Evolutionary conservation across 2,113 vertebrate genomes (phyloP).

Genomic region (Edolisoma coerulescens): DNA sequence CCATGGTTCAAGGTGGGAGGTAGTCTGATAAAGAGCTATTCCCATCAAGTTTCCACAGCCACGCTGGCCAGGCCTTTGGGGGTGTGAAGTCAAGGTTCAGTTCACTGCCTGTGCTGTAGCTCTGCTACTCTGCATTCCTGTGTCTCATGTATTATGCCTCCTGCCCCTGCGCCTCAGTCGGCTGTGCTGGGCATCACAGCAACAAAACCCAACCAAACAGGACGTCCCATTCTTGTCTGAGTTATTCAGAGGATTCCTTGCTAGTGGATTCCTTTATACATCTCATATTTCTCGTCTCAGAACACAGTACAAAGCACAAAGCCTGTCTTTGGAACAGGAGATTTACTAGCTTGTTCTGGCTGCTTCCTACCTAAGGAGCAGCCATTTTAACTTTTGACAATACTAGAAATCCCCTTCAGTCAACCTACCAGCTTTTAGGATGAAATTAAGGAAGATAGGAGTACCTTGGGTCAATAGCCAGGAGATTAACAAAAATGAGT

Average conservation of each 20-base stretch:
- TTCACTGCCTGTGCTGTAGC: background rate
- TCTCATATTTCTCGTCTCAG: background rate
- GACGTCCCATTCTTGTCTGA: background rate
- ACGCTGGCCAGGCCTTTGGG: background rate
- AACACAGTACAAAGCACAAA: background rate
- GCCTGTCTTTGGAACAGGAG: background rate
- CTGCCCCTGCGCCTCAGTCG: background rate
- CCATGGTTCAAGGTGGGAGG: constrained; percentile 32
- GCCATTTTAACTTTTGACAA: background rate
- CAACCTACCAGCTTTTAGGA: background rate
- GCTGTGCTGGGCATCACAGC: background rate
- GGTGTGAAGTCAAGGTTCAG: background rate
- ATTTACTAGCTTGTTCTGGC: background rate
- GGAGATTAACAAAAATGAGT: background rate
- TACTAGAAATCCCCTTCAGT: background rate
- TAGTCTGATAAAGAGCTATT: background rate
- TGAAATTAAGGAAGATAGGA: background rate
- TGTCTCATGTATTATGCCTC: background rate
- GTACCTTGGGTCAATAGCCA: background rate
- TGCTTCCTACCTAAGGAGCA: background rate
- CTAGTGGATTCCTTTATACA: background rate
- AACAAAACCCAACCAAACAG: background rate
- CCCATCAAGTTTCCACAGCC: background rate
- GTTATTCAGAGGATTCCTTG: background rate
- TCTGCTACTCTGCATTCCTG: background rate